Percentiles rank a stretch among this genome's conserved stretches.
Conservation (phyloP, 2,797 vertebrate genomes). For the Lateolabrax maculatus region DNA sequence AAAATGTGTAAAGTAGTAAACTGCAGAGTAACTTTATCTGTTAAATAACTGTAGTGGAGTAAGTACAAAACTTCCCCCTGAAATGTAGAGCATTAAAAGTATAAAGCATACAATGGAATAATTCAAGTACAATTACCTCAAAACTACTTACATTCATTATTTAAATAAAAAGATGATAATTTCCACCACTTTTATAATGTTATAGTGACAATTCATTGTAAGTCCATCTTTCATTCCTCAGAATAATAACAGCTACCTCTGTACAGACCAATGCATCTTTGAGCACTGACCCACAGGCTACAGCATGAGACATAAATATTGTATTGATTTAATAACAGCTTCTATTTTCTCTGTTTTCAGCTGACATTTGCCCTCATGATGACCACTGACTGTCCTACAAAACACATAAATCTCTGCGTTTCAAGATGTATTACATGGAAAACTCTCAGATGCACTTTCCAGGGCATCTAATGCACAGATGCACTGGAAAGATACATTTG, state of each 20-base stretch:
- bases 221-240: constrained; percentile 21
- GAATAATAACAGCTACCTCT: constrained; percentile 5
- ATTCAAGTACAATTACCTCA: no score
- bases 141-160: neutral
- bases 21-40: neutral
- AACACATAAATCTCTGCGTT: constrained; percentile 12
- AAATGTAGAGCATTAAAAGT: neutral
- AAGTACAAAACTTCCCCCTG: neutral
- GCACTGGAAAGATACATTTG: neutral
- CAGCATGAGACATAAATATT: constrained; percentile 11
- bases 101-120: constrained; percentile 6
- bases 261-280: constrained; percentile 4
- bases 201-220: neutral
- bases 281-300: constrained; percentile 10
- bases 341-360: constrained; percentile 20
- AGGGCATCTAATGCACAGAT: neutral
- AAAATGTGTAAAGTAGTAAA: neutral
- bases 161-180: neutral
- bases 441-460: neutral
- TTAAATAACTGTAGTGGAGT: neutral
- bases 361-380: constrained; percentile 13
- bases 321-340: constrained; percentile 30
- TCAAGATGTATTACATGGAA: neutral
- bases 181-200: neutral
- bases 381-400: neutral